A percentile compares a stretch with the other conserved stretches of the same genome.
Conservation (phyloP, 2,888 invertebrate genomes). For the Apoda limacodes region DNA sequence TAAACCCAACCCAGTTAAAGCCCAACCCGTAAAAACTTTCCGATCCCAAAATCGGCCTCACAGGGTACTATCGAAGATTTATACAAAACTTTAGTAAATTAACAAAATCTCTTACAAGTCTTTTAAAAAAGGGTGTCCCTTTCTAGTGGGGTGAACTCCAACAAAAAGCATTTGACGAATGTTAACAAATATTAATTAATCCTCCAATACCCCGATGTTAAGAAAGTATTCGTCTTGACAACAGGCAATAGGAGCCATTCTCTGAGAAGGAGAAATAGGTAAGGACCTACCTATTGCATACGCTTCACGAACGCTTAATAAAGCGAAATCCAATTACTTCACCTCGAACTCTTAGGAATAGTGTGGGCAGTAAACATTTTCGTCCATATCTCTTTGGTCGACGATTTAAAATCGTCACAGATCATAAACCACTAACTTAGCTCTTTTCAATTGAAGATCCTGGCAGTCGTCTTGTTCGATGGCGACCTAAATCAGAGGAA, state of each 20-base stretch:
- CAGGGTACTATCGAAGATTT: slow-evolving; percentile 29
- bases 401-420: slow-evolving; percentile 19
- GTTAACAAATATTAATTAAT: slow-evolving; percentile 20
- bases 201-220: slow-evolving; percentile 22
- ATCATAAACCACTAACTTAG: slow-evolving; percentile 22
- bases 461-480: slow-evolving; percentile 21
- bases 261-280: slow-evolving; percentile 9
- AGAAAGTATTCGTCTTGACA: slow-evolving; percentile 23
- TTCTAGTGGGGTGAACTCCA: slow-evolving; percentile 18
- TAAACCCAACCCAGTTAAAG: slow-evolving; percentile 31
- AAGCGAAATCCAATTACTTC: slow-evolving; percentile 21
- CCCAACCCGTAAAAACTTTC: slow-evolving; percentile 21
- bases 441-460: slow-evolving; percentile 21
- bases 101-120: slow-evolving; percentile 25
- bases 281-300: slow-evolving; percentile 6
- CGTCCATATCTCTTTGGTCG: slow-evolving; percentile 20
- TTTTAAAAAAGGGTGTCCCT: slow-evolving; percentile 23
- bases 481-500: slow-evolving; percentile 22
- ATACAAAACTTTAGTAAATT: slow-evolving; percentile 21
- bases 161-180: slow-evolving; percentile 19
- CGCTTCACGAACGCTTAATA: slow-evolving; percentile 21
- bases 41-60: slow-evolving; percentile 28
- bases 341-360: slow-evolving; percentile 21
- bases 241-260: slow-evolving; percentile 15
- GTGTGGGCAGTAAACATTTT: slow-evolving; percentile 21